A percentile compares a stretch with the other conserved stretches of the same genome.
phyloP scores from a whole-genome alignment of 2,113 vertebrate species.

The Pteronura brasiliensis region DNA sequence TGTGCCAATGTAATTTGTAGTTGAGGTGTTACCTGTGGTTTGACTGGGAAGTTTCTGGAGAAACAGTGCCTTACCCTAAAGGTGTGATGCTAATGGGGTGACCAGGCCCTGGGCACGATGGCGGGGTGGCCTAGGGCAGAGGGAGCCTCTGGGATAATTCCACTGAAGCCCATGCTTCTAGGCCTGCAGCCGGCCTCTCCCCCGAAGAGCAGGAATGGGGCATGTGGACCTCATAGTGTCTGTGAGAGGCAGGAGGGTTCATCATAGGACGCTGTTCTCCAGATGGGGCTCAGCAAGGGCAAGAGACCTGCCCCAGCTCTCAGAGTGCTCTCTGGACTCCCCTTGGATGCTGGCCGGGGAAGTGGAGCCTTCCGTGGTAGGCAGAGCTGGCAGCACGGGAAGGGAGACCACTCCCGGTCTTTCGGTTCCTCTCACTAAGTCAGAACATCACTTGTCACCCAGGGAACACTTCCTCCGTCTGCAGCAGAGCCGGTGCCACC shows the following conservation, averaged over 20 bases:
- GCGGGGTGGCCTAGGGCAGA: not conserved
- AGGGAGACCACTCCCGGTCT: not conserved
- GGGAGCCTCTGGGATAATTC: not conserved
- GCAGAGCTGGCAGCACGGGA: not conserved
- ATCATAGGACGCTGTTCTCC: not conserved
- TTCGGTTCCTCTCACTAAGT: not conserved
- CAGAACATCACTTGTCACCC: constrained; percentile 1
- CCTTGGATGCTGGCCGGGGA: not conserved
- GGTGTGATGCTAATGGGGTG: not conserved
- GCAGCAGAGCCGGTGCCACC: not conserved
- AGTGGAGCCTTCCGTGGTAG: not conserved
- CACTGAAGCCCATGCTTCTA: not conserved
- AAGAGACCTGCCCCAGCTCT: not conserved
- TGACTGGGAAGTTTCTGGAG: not conserved
- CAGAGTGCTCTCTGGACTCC: not conserved
- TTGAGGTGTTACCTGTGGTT: not conserved
- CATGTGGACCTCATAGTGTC: not conserved
- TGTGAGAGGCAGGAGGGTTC: not conserved
- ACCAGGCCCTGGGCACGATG: not conserved
- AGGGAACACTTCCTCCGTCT: constrained; percentile 40
- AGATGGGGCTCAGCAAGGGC: not conserved
- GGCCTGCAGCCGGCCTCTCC: not conserved
- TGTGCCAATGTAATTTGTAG: not conserved
- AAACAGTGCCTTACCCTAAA: not conserved
- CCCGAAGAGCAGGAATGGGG: accelerated